These are phyloP conservation scores for Parasteatoda tepidariorum DNA, from an alignment of 1,140 invertebrate genomes.

Conservation along the genomic window DNA sequence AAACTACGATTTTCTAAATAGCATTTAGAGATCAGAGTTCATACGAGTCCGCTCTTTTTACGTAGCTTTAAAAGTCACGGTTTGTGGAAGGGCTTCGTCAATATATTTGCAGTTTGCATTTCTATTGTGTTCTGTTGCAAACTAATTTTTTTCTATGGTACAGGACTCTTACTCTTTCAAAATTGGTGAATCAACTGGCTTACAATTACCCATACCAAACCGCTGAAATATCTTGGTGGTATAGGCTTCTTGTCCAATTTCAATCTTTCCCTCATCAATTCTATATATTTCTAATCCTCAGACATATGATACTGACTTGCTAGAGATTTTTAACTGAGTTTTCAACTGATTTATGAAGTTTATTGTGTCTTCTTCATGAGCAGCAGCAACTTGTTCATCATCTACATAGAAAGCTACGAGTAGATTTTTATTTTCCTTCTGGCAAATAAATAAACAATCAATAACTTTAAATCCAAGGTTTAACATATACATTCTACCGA, in stretches of 20 bases:
- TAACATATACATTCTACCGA: background rate
- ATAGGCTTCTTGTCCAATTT: slow-evolving; percentile 40
- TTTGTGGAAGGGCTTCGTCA: slow-evolving; percentile 65
- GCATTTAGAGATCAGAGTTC: background rate
- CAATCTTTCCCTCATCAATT: slow-evolving; percentile 12
- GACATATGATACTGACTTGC: background rate
- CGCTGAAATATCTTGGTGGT: slow-evolving; percentile 35
- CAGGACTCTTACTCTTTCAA: background rate
- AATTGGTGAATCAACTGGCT: slow-evolving; percentile 40
- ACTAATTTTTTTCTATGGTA: background rate
- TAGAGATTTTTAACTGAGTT: slow-evolving; percentile 34
- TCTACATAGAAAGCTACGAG: background rate
- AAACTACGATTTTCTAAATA: background rate
- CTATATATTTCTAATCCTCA: slow-evolving; percentile 28
- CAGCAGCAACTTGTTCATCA: slow-evolving; percentile 11
- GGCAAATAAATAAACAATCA: background rate
- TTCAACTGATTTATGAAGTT: slow-evolving; percentile 14
- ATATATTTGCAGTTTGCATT: slow-evolving; percentile 66
- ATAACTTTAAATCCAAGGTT: too few species aligned
- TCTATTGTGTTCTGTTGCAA: slow-evolving; percentile 27
- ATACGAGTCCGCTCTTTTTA: slow-evolving; percentile 24
- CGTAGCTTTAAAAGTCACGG: slow-evolving; percentile 18
- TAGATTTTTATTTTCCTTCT: background rate
- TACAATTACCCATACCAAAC: slow-evolving; percentile 57
- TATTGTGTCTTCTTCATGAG: background rate